Base-by-base conservation (phyloP, 2,888 invertebrate genomes). In the Ormyrus thymus region DNA sequence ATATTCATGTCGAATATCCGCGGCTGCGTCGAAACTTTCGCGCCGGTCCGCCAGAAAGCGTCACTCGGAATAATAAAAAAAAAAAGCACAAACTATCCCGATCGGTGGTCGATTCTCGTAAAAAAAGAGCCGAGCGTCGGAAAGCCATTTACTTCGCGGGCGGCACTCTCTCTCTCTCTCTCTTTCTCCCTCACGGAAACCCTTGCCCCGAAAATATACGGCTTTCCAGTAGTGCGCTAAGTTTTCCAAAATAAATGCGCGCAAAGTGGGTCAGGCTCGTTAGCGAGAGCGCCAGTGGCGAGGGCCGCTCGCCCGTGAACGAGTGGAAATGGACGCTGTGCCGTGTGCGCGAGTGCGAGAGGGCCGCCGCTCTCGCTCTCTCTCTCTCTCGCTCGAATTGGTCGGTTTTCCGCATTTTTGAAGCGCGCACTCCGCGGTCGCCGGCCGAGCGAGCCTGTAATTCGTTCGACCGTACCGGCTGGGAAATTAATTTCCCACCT, bases 261-360 rank as follows among this genome's bases (percentile, higher is more conserved):
- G 50, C 15, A 50, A 79, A 70, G 48, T 79, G 51, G 87, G 87
- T 87, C 86, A 85, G 82, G 84, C 85, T 86, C 86, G 86, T 87
- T 87, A 86, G 83, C 83, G 83, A 83, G 29, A 29, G 29, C 29
- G 29, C 83, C 81, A 82, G 84, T 84, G 84, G 81, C 11, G 55
- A 13, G 0, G 11, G n/a, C 53, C 75, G 68, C 81, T 75, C 73
- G 68, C 48, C 79, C 76, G 76, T 73, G 61, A 81, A 75, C 62
- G 80, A 73, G 56, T 29, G 29, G 29, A 29, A 29, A 29, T 29
- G 29, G 29, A 29, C 4, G 29, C 29, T 0, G 29, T 29, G 29
- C 29, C 29, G 29, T 29, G 29, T 7, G 15, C 50, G 58, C 61
- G 43, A 50, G 43, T 9, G 62, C n/a, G 62, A 10, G 50, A 29